Evolutionary conservation across 37 sponge, comb jelly and placozoan genomes (phyloP), one percentile per base, ranked within the genome.

Genomic region (Halichondria panicea): DNA sequence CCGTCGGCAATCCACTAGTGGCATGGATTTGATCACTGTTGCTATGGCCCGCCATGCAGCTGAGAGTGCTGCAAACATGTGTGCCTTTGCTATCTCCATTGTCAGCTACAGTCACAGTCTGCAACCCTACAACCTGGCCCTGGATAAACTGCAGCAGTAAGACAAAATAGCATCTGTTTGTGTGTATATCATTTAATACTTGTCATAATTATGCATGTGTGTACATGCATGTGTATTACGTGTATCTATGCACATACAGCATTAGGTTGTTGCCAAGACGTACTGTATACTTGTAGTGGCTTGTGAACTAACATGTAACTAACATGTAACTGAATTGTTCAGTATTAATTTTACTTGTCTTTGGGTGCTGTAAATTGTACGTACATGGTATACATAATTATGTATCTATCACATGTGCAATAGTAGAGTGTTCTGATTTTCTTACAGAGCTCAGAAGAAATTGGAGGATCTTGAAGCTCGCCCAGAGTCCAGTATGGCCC

Each of bases 61-160:
- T 33, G 95, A 94, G 54, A 76, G 76, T 43, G 81, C 66, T 11
- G 88, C 88, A 21, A n/a, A 71, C 27, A 63, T 94, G 72, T 86
- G 68, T 57, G 62, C 63, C 30, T 94, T 81, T 84, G 74, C 93
- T 43, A 55, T 88, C 0, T 42, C 91, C 27, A 72, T 90, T 39
- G 75, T 87, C 8, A 63, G 71, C 55, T 83, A 90, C 55, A 81
- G 75, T n/a, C 50, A 70, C 41, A 32, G 38, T 19, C 36, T 85
- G 33, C 64, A 81, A 27, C 85, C 81, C 11, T 66, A 72, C 28
- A 70, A 64, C 41, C 36, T 52, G 19, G 83, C 81, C 25, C 9
- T 6, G 4, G 87, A 78, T 25, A 82, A 74, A 32, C 63, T 84
- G 9, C 6, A 63, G 34, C 79, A 63, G 77, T 81, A 64, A n/a